Percentiles rank a stretch among this genome's conserved stretches.
These are phyloP conservation scores for Ptychochromis oligacanthus DNA, from an alignment of 2,113 vertebrate genomes.

Conservation along the genomic window DNA sequence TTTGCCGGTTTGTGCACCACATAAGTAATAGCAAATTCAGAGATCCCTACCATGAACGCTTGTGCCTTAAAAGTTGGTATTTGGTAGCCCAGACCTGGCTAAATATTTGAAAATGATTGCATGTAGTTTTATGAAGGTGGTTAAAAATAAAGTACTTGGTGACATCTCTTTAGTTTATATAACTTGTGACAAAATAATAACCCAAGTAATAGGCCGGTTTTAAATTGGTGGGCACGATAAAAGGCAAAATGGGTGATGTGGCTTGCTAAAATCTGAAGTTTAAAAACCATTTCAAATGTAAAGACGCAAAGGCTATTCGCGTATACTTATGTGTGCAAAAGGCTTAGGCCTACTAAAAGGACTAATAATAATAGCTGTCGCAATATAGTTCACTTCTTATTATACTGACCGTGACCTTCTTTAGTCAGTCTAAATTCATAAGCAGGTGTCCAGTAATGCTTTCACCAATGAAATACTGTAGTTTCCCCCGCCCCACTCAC, in stretches of 20 bases:
- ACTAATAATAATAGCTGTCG: rapidly evolving
- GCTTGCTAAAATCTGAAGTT: not conserved
- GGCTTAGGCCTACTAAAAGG: rapidly evolving
- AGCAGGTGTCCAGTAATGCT: not conserved
- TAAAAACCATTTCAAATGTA: not conserved
- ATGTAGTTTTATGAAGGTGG: not conserved
- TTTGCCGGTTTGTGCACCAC: not conserved
- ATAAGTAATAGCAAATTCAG: not conserved
- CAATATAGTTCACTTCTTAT: not conserved
- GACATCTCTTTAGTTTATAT: rapidly evolving
- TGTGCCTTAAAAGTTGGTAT: not conserved
- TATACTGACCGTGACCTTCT: not conserved
- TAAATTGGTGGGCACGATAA: not conserved
- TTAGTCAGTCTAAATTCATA: not conserved
- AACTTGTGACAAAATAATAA: not conserved
- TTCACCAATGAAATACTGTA: not conserved
- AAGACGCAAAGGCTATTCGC: not conserved
- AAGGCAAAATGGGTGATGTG: not conserved
- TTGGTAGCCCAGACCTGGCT: not conserved
- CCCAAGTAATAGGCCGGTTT: not conserved
- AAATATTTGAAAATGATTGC: not conserved
- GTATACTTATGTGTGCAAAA: not conserved
- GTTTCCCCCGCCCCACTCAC: slow-evolving; percentile 3
- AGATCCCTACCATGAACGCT: not conserved
- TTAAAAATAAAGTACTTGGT: not conserved